Conservation (phyloP, 2,888 invertebrate species). For the Kuschelorhynchus macadamiae region DNA sequence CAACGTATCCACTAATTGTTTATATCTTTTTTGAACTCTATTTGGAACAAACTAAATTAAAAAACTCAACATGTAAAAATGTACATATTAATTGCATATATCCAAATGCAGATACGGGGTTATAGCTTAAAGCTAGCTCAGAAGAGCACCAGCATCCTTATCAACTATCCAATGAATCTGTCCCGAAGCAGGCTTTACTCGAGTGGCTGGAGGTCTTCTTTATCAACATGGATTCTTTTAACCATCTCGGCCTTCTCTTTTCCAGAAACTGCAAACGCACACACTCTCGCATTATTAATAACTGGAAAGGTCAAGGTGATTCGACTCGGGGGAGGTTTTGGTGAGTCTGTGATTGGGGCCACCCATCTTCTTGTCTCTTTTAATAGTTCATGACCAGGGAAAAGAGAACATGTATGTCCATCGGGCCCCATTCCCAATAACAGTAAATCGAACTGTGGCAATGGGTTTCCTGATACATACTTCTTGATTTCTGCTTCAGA, state of each 20-base stretch:
- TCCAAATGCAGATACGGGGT: too few relatives aligned
- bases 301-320: conserved; percentile 94
- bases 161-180: conserved; percentile 78
- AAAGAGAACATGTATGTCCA: conserved; percentile 97
- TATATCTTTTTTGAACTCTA: too few relatives aligned
- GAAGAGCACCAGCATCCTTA: conserved; percentile 69
- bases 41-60: too few relatives aligned
- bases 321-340: conserved; percentile 93
- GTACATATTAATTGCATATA: too few relatives aligned
- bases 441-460: conserved; percentile 88
- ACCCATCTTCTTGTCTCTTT: conserved; percentile 79
- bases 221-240: conserved; percentile 84
- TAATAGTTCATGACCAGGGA: conserved; percentile 75
- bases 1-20: too few relatives aligned
- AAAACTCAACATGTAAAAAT: too few relatives aligned
- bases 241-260: conserved; percentile 90
- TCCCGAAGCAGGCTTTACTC: conserved; percentile 80
- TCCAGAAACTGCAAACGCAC: conserved; percentile 89
- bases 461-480: conserved; percentile 73
- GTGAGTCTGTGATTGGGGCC: conserved; percentile 90
- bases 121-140: conserved; percentile 6
- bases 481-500: conserved; percentile 78
- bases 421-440: conserved; percentile 98
- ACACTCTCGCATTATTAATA: conserved; percentile 87
- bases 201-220: conserved; percentile 84